Base-by-base conservation (phyloP, 2,113 vertebrate genomes). In the Ramphastos sulfuratus region DNA sequence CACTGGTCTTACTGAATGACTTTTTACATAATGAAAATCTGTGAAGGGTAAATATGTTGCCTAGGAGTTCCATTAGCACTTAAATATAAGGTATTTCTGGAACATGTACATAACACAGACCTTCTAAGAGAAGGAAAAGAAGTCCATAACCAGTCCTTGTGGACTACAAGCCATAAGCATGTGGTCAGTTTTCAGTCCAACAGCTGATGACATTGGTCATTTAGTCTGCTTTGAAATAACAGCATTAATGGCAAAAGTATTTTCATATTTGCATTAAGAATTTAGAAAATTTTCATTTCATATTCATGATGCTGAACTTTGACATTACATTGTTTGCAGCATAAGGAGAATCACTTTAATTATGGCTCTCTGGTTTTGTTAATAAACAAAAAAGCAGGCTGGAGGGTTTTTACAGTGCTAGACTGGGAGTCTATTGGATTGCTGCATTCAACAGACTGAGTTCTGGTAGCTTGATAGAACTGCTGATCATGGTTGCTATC, bases 21-120 rank as follows among this genome's bases (percentile, higher is more conserved):
- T 97, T 96, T 96, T 97, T 97, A 96, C 85, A 84, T 96, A 96
- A 97, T 95, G 75, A 90, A 94, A 96, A 96, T 96, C 93, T 96
- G 94, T 94, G 91, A 97, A 96, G 96, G 95, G 92, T 96, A 96
- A 96, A 88, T 96, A 92, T 81, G 77, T 93, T 93, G 82, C 85
- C 77, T 42, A 63, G 82, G 74, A 93, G 63, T 89, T 85, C 92
- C 46, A 75, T 82, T 95, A 88, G 85, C 87, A 93, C 91, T 95
- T 94, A 76, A 82, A 89, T 66, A 78, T 4, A 65, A 79, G 33
- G 35, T 81, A 78, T 84, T 88, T 81, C 70, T 81, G 85, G 73
- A 88, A 86, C 85, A 78, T 8, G 1, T 64, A 64, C 3, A 21
- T 33, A 23, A 58, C 11, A 87, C 35, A 91, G 67, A 66, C 11